A percentile compares a stretch with the other conserved stretches of the same genome.
Conservation (phyloP, 2,888 invertebrate species). For the Ecliptopera silaceata region DNA sequence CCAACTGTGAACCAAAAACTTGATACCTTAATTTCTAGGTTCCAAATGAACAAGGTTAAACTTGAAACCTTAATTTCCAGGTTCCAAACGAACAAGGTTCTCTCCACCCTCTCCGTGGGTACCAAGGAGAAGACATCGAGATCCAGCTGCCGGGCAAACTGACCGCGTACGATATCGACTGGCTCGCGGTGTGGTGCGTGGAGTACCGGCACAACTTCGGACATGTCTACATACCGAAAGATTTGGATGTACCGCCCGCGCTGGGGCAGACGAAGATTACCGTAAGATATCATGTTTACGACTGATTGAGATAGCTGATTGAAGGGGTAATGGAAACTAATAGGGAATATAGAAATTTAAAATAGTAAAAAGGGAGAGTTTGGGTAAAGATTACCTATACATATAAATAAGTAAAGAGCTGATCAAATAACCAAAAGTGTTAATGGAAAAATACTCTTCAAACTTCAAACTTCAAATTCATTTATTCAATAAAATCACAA, state of each 20-base stretch:
- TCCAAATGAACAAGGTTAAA: no score
- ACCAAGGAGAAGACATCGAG: conserved; percentile 96
- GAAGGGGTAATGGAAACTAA: neutral
- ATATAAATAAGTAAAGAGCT: no score
- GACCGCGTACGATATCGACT: conserved; percentile 95
- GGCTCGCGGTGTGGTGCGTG: conserved; percentile 96
- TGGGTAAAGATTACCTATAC: no score
- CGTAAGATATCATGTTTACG: conserved; percentile 79
- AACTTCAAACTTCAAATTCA: no score
- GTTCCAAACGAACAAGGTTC: conserved; percentile 96
- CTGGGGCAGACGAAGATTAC: conserved; percentile 95
- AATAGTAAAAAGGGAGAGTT: no score
- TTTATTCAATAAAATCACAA: no score
- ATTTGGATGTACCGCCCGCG: conserved; percentile 94
- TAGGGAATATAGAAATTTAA: no score
- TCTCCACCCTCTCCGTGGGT: conserved; percentile 90
- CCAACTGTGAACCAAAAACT: no score
- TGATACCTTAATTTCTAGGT: no score
- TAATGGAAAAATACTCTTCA: no score
- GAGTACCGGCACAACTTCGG: conserved; percentile 95
- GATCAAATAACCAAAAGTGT: no score
- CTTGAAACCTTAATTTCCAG: conserved; percentile 61
- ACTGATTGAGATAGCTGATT: neutral
- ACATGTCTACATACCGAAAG: conserved; percentile 93
- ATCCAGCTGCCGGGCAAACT: conserved; percentile 92